Evolutionary conservation across 1,140 invertebrate species (phyloP), one percentile per base, ranked within the genome.

Genomic region (Conopomorpha cramerella): DNA sequence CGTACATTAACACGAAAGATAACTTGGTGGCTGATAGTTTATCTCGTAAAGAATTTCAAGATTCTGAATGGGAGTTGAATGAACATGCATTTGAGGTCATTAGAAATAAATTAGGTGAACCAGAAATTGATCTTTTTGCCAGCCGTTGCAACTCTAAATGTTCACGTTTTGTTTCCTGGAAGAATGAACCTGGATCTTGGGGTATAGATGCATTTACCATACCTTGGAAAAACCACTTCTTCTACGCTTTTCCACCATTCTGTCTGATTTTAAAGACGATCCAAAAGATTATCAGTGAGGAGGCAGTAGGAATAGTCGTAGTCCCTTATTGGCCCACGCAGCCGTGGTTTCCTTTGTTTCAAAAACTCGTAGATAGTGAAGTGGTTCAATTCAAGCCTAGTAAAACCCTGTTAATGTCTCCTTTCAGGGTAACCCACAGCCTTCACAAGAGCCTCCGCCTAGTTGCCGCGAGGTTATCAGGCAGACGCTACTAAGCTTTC

Each of bases 201-300:
- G 42, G 37, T 2, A 15, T 51, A 8, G 53, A 56, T 30, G 50
- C 53, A 12, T 55, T 53, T 39, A 46, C 50, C 10, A 8, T 50
- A 16, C 34, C 16, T 13, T 50, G 52, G 43, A 38, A 8, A 6
- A 13, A 35, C 6, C 32, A 27, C 10, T 34, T 32, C 12, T 52
- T 50, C 43, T 53, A 53, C 17, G 47, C 50, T 19, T 53, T 55
- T 39, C 47, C 47, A 16, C 50, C 50, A 0, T 45, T 53, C 33
- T 3, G 16, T 16, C 8, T 45, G 12, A 49, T 55, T 25, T 23
- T 43, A 8, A 37, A 40, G 36, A 29, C 18, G 13, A 29, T 53
- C 37, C 26, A 39, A 18, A 53, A 49, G 45, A 52, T 53, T 14
- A 41, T 40, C 18, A 16, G 8, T 33, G 55, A 58, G 12, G 17